phyloP scores from a whole-genome alignment of 2,888 invertebrate species.

The Herminia tarsipennalis region DNA sequence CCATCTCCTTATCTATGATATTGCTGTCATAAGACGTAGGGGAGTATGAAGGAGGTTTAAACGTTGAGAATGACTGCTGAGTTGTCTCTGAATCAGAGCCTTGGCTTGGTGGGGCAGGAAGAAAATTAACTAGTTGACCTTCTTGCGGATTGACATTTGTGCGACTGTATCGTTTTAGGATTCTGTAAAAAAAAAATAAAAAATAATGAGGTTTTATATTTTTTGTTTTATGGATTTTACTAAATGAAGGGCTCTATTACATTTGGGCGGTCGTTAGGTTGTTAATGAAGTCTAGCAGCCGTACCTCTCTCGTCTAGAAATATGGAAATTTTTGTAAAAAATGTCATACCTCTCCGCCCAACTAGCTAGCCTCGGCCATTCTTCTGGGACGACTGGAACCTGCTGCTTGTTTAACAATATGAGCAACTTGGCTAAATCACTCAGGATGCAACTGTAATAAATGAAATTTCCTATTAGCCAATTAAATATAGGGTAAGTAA shows the following conservation, averaged over 20 bases:
- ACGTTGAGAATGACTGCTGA: conserved; percentile 80
- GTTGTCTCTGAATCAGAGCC: conserved; percentile 73
- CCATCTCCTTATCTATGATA: conserved; percentile 73
- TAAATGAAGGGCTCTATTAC: too few relatives aligned
- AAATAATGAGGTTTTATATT: background rate
- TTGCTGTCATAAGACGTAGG: conserved; percentile 80
- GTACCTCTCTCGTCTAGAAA: too few relatives aligned
- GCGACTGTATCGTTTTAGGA: conserved; percentile 88
- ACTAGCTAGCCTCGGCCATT: conserved; percentile 92
- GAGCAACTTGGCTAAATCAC: conserved; percentile 93
- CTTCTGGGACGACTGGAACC: conserved; percentile 90
- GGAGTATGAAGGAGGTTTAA: conserved; percentile 82
- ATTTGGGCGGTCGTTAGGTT: too few relatives aligned
- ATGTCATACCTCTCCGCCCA: conserved; percentile 93
- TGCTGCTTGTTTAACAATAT: conserved; percentile 92
- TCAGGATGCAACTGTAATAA: conserved; percentile 79
- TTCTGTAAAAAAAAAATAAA: conserved; percentile 58
- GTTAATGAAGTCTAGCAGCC: too few relatives aligned
- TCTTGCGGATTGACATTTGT: conserved; percentile 86
- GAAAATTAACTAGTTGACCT: conserved; percentile 91
- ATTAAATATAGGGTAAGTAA: too few relatives aligned
- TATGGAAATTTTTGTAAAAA: too few relatives aligned
- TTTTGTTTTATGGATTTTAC: too few relatives aligned
- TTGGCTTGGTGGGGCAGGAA: conserved; percentile 86
- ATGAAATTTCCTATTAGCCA: too few relatives aligned